Base-by-base conservation (phyloP, 1,140 invertebrate genomes). In the Caenorhabditis remanei region DNA sequence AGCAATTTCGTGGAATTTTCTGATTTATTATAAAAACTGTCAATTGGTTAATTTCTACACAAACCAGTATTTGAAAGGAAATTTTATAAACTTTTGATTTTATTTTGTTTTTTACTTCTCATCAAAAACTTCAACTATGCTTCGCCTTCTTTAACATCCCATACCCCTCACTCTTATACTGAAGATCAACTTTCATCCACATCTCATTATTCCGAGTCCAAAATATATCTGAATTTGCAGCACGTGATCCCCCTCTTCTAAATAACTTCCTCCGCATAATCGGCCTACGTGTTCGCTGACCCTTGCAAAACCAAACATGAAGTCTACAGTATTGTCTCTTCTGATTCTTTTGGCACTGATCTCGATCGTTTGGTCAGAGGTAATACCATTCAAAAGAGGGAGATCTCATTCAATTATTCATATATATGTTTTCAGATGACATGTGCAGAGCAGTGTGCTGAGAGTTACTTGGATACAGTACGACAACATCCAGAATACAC, bases 361-460 rank as follows among this genome's bases (percentile, higher is more conserved):
- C 43, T 79, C 71, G 71, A 50, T 79, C 71, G 71, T 50, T 48
- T 50, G 71, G 71, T 50, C 71, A 79, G 71, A 79, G 71, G 71
- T 79, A 79, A 50, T 13, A 19, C n/a, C 13, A 43, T 46, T 19
- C 4, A 71, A 46, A 71, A 9, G 13, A 53, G 53, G 24, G 8
- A 32, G 13, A 43, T 41, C 16, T 46, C 8, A 8, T 32, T n/a
- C 8, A 79, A 79, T n/a, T 50, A 50, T n/a, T 21, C 21, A n/a
- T 16, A 6, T 53, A 14, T 53, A 13, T 24, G n/a, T 21, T 32
- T 50, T 79, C 71, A 79, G 71, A 43, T 79, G 46, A 79, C 65
- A 7, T 87, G 86, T 65, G 86, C 86, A 9, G 48, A 56, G 7
- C 40, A 65, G 40, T 87, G 86, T 71, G 86, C 86, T 8, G 86